Percentiles rank a stretch among this genome's conserved stretches.
Evolutionary conservation across 2,113 vertebrate genomes (phyloP).

Genomic region (Chelonoidis abingdonii): DNA sequence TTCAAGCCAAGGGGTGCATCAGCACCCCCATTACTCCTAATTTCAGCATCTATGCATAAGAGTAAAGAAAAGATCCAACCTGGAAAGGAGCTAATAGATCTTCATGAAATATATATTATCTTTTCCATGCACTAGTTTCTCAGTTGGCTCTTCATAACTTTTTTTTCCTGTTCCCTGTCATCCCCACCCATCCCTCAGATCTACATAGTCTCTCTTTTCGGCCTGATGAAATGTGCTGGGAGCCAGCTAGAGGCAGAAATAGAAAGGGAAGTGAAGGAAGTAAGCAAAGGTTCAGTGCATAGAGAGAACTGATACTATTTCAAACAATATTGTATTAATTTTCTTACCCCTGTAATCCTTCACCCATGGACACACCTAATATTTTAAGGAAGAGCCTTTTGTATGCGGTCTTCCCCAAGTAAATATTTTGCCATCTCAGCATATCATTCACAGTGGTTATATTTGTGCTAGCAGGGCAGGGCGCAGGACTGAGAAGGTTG

Average conservation of each 20-base stretch:
- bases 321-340: neutral
- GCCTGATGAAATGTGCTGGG: fast-evolving
- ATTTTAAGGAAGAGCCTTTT: neutral
- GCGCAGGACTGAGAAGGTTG: fast-evolving
- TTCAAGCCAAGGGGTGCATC: no score
- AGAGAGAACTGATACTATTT: neutral
- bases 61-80: neutral
- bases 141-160: neutral
- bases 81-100: neutral
- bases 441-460: neutral
- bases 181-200: neutral
- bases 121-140: neutral
- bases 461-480: neutral
- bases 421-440: neutral
- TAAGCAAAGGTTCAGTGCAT: neutral
- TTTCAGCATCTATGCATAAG: fast-evolving
- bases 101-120: neutral
- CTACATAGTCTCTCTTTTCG: neutral
- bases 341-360: neutral
- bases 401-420: neutral
- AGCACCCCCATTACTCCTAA: no score
- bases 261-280: neutral
- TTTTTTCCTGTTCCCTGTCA: neutral
- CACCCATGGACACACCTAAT: fast-evolving
- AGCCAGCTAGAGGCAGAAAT: neutral